These are phyloP conservation scores for Ornithoptera alexandrae DNA, from an alignment of 2,888 invertebrate species.

Conservation along the genomic window DNA sequence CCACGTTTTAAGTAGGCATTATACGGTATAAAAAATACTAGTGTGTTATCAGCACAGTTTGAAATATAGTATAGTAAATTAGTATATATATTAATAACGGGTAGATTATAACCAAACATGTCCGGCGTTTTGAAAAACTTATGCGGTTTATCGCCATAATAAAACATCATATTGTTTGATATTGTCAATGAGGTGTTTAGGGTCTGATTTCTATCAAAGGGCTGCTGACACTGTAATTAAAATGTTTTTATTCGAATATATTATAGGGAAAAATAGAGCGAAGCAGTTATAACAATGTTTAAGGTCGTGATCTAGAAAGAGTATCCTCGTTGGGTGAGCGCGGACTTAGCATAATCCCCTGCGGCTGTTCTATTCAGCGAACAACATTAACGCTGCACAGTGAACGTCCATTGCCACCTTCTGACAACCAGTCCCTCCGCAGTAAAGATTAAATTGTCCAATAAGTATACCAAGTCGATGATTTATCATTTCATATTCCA, in stretches of 20 bases:
- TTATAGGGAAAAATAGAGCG: neutral
- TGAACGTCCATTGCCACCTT: constrained; percentile 48
- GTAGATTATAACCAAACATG: too few species aligned
- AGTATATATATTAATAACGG: too few species aligned
- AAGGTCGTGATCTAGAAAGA: constrained; percentile 1
- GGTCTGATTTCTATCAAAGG: too few species aligned
- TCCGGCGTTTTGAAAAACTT: too few species aligned
- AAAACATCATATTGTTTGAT: too few species aligned
- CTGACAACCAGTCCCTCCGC: constrained; percentile 52
- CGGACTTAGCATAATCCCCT: constrained; percentile 2
- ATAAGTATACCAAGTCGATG: constrained; percentile 60
- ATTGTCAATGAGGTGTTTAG: too few species aligned
- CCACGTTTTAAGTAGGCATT: neutral
- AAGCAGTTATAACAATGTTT: neutral
- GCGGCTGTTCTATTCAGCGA: constrained; percentile 6
- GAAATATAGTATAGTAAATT: too few species aligned
- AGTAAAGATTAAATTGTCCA: constrained; percentile 67
- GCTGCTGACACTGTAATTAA: too few species aligned
- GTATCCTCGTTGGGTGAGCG: constrained; percentile 34
- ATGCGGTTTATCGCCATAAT: too few species aligned
- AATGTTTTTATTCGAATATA: neutral
- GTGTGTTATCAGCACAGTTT: too few species aligned
- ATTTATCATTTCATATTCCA: constrained; percentile 56
- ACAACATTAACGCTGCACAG: constrained; percentile 34
- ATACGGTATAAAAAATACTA: neutral